Conservation (phyloP, 1,140 invertebrate species). For the Drosophila ambigua region DNA sequence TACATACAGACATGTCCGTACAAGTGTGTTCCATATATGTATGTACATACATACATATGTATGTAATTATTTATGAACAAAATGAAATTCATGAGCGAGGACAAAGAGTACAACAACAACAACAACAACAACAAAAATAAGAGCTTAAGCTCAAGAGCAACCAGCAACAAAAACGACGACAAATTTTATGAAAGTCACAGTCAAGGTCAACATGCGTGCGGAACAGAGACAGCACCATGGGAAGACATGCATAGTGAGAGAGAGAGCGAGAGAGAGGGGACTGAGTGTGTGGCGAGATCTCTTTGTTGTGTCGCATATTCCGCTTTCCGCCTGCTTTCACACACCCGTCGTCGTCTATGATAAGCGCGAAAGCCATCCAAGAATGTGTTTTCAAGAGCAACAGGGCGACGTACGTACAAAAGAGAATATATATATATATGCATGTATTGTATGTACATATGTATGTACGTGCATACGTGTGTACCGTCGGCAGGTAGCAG, state of each 20-base stretch:
- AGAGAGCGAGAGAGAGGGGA: conserved; percentile 18
- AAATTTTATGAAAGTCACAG: conserved; percentile 82
- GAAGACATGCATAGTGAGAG: neutral
- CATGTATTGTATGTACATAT: too few relatives aligned
- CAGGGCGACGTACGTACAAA: neutral
- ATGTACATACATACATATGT: conserved; percentile 2
- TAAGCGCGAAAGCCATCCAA: conserved; percentile 26
- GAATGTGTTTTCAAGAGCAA: conserved; percentile 1
- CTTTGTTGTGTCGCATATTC: conserved; percentile 29
- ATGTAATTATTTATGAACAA: conserved; percentile 36
- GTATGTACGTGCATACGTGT: too few relatives aligned
- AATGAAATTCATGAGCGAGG: conserved; percentile 66
- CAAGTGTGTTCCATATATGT: neutral
- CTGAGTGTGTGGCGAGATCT: conserved; percentile 15
- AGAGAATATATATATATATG: too few relatives aligned
- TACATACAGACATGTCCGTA: neutral
- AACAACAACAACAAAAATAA: conserved; percentile 8
- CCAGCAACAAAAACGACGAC: conserved; percentile 53
- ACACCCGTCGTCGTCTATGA: conserved; percentile 37
- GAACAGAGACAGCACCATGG: conserved; percentile 21
- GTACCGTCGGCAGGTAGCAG: too few relatives aligned
- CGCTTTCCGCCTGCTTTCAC: conserved; percentile 56
- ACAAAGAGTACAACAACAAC: conserved; percentile 21
- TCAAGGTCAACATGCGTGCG: conserved; percentile 81
- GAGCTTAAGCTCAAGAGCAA: conserved; percentile 12